Evolutionary conservation across 2,113 vertebrate species (phyloP).

Genomic region (Petrocephalus microphthalmus): DNA sequence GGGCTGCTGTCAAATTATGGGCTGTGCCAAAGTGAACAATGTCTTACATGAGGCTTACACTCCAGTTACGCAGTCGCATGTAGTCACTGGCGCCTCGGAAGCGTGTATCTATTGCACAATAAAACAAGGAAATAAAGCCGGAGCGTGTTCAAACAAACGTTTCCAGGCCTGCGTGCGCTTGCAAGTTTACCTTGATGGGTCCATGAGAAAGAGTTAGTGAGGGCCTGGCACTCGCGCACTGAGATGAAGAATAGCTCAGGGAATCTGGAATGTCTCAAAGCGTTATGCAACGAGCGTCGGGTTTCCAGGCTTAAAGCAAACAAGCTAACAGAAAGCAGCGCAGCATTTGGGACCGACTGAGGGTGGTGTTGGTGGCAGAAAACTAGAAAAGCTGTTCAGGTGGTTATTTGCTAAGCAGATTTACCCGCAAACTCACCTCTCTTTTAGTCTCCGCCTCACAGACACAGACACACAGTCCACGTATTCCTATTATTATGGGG

Average conservation of each 20-base stretch:
- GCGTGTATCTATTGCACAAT: not conserved
- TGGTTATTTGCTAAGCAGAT: not conserved
- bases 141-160: not conserved
- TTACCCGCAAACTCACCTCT: not conserved
- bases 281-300: conserved; percentile 17
- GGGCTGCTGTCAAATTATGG: not conserved
- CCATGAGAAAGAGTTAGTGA: not conserved
- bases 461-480: too few relatives aligned
- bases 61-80: conserved; percentile 7
- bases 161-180: not conserved
- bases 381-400: not conserved
- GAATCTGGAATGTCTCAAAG: conserved; percentile 14
- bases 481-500: too few relatives aligned
- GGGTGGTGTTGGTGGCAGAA: not conserved
- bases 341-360: not conserved
- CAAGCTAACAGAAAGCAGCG: conserved; percentile 13
- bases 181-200: not conserved
- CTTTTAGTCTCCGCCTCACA: not conserved
- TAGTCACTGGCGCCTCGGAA: not conserved
- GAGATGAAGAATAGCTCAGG: not conserved
- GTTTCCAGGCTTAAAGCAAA: conserved; percentile 22
- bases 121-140: not conserved
- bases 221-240: not conserved
- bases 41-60: conserved; percentile 1
- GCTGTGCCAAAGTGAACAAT: not conserved